Conservation (phyloP, 2,888 invertebrate genomes). For the Papilio demoleus region DNA sequence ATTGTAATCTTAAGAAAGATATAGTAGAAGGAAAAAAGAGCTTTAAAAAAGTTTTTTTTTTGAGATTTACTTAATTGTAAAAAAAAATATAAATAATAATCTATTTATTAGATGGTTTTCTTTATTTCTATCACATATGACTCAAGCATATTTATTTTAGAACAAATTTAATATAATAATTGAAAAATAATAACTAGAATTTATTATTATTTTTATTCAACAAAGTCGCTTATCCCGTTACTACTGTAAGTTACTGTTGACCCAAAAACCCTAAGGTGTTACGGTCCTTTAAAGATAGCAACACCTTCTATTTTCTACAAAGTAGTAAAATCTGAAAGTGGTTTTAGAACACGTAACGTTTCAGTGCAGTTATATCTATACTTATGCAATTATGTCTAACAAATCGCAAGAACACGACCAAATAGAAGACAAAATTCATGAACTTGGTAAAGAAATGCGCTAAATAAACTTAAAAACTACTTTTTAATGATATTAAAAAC, state of each 20-base stretch:
- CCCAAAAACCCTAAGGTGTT: neutral
- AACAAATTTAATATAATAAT: neutral
- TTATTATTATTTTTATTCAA: too few relatives aligned
- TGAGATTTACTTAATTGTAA: too few relatives aligned
- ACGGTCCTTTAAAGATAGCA: slow-evolving; percentile 13
- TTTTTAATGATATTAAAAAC: too few relatives aligned
- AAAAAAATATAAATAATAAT: too few relatives aligned
- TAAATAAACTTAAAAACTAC: too few relatives aligned
- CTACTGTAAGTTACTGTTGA: neutral
- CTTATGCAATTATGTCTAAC: neutral
- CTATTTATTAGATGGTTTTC: too few relatives aligned
- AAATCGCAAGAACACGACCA: neutral
- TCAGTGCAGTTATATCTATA: neutral
- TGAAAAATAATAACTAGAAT: neutral
- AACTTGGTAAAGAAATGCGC: too few relatives aligned
- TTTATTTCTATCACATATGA: too few relatives aligned
- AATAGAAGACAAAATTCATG: neutral
- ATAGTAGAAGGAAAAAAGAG: too few relatives aligned
- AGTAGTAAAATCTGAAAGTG: slow-evolving; percentile 22
- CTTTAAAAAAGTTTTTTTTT: too few relatives aligned
- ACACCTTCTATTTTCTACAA: slow-evolving; percentile 18
- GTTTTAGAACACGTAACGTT: slow-evolving; percentile 16
- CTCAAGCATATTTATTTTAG: too few relatives aligned
- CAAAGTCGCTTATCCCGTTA: slow-evolving; percentile 13
- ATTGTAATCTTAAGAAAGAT: too few relatives aligned